These are phyloP conservation scores for Spheniscus mendiculus DNA, from an alignment of 2,113 vertebrate species.

Conservation along the genomic window DNA sequence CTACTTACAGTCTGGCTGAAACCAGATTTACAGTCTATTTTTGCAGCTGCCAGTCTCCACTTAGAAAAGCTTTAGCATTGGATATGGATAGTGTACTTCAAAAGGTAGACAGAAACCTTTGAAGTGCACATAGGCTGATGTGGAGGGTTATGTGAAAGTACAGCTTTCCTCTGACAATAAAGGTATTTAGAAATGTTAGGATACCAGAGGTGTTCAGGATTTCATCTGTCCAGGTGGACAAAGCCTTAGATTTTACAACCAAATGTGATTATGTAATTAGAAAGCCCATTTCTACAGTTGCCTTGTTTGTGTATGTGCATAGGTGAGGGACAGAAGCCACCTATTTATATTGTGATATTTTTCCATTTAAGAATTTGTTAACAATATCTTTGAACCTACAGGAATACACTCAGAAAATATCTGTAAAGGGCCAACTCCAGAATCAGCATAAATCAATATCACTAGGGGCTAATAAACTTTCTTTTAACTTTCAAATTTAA, in stretches of 20 bases:
- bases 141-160: not conserved
- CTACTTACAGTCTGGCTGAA: slow-evolving; percentile 59
- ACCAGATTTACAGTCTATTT: slow-evolving; percentile 68
- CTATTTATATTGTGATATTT: not conserved
- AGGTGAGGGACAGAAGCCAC: not conserved
- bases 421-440: not conserved
- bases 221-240: not conserved
- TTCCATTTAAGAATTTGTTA: not conserved
- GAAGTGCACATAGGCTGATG: not conserved
- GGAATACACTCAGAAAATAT: not conserved
- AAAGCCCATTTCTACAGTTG: not conserved
- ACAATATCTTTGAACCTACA: not conserved
- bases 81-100: slow-evolving; percentile 44
- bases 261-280: not conserved
- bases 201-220: not conserved
- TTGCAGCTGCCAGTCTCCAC: slow-evolving; percentile 60
- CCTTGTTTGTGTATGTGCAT: not conserved
- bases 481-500: not conserved
- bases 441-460: not conserved
- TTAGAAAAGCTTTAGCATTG: slow-evolving; percentile 12
- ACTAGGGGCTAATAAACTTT: not conserved
- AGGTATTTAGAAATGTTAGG: not conserved
- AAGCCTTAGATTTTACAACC: not conserved
- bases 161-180: not conserved
- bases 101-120: slow-evolving; percentile 48